Conservation (phyloP, 1,140 invertebrate genomes). For the Dinoponera quadriceps region DNA sequence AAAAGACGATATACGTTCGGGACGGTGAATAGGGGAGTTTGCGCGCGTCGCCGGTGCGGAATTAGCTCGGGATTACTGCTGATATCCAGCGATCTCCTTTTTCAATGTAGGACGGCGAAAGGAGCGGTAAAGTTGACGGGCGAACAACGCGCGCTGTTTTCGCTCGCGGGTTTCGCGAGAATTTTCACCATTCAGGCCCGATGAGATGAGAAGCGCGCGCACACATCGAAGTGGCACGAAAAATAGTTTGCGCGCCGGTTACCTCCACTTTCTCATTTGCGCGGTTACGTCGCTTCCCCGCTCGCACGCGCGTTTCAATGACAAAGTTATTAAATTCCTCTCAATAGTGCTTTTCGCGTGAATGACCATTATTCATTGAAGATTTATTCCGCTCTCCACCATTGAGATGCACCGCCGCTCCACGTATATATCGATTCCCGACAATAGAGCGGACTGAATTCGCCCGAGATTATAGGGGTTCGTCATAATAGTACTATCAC, state of each 20-base stretch:
- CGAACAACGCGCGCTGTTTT: neutral
- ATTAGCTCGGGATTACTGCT: too few species aligned
- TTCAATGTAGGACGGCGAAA: neutral
- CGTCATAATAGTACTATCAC: constrained; percentile 8
- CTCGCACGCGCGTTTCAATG: constrained; percentile 43
- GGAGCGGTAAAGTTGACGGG: neutral
- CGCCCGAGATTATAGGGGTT: constrained; percentile 27
- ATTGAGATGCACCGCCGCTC: constrained; percentile 49
- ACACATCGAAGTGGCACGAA: neutral
- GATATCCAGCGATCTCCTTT: neutral
- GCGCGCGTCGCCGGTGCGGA: too few species aligned
- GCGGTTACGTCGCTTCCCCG: constrained; percentile 38
- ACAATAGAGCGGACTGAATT: constrained; percentile 41
- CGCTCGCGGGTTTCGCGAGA: constrained; percentile 5
- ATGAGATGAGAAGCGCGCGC: neutral
- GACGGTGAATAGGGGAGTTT: too few species aligned
- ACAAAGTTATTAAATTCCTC: constrained; percentile 56
- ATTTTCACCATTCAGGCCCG: neutral
- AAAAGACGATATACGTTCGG: too few species aligned
- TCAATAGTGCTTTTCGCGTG: constrained; percentile 49
- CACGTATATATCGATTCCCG: constrained; percentile 48
- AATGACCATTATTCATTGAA: constrained; percentile 59
- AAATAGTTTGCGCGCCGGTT: constrained; percentile 21
- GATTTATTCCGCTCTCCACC: constrained; percentile 48
- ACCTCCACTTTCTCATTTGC: constrained; percentile 37